phyloP scores from a whole-genome alignment of 2,888 invertebrate genomes.

The Hartigia nigra region DNA sequence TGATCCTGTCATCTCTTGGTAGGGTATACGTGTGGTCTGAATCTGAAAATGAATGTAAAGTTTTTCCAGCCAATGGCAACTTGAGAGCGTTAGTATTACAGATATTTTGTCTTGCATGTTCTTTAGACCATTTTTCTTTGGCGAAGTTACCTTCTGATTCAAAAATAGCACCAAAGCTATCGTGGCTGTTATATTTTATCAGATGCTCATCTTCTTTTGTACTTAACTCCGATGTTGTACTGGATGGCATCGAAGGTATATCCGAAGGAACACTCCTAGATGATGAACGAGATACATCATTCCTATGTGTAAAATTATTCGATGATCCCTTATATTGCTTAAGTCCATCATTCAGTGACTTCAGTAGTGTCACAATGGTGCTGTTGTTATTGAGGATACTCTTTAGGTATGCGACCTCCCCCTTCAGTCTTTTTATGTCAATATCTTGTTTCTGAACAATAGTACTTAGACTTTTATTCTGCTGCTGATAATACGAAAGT shows the following conservation, averaged over 20 bases:
- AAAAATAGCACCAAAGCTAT: not conserved
- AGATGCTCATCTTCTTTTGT: not conserved
- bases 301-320: not conserved
- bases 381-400: conserved; percentile 70
- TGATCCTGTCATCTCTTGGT: not conserved
- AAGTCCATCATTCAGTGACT: conserved; percentile 60
- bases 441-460: conserved; percentile 67
- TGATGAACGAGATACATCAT: not conserved
- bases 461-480: conserved; percentile 67
- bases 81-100: not conserved
- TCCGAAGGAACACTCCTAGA: not conserved
- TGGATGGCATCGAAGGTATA: not conserved
- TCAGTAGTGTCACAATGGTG: conserved; percentile 68
- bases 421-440: conserved; percentile 66
- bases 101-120: not conserved
- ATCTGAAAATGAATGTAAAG: conserved; percentile 9
- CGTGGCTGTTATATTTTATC: not conserved
- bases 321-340: not conserved
- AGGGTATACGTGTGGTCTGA: conserved; percentile 24
- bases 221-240: not conserved
- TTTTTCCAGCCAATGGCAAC: not conserved
- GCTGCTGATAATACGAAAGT: conserved; percentile 62
- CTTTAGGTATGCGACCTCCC: conserved; percentile 70
- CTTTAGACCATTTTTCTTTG: not conserved
- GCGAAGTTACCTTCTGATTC: not conserved